phyloP scores from a whole-genome alignment of 2,797 vertebrate genomes.

The Schizopygopsis pylzovi region DNA sequence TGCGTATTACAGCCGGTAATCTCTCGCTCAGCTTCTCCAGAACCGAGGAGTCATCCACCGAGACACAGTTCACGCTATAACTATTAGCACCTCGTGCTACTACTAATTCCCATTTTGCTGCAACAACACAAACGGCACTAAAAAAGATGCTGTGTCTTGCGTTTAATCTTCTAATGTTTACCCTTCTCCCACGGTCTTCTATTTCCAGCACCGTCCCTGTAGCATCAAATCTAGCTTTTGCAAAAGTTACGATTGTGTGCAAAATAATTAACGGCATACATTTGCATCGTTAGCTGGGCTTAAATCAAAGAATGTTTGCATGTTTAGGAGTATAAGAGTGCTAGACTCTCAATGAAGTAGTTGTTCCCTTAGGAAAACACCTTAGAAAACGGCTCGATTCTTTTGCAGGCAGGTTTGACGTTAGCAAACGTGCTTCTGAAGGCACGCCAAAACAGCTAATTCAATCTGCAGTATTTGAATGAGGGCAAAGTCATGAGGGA shows the following conservation, averaged over 20 bases:
- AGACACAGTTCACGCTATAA: constrained; percentile 56
- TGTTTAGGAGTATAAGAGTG: constrained; percentile 61
- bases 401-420: background rate
- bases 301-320: constrained; percentile 75
- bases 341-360: constrained; percentile 45
- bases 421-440: constrained; percentile 19
- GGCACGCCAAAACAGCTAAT: constrained; percentile 13
- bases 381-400: constrained; percentile 1
- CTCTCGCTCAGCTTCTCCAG: constrained; percentile 60
- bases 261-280: constrained; percentile 78
- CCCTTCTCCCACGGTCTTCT: constrained; percentile 59
- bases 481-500: constrained; percentile 1
- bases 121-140: background rate
- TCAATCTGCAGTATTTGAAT: constrained; percentile 17
- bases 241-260: constrained; percentile 64
- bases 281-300: constrained; percentile 76
- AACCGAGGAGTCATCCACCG: constrained; percentile 57
- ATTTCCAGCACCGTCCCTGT: constrained; percentile 67
- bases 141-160: background rate
- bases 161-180: constrained; percentile 16
- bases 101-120: constrained; percentile 62
- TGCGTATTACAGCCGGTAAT: constrained; percentile 71
- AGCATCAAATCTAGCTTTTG: constrained; percentile 70
- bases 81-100: constrained; percentile 59
- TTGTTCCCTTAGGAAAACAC: constrained; percentile 2